These are phyloP conservation scores for Mallotus villosus DNA, from an alignment of 2,797 vertebrate species.

Conservation along the genomic window DNA sequence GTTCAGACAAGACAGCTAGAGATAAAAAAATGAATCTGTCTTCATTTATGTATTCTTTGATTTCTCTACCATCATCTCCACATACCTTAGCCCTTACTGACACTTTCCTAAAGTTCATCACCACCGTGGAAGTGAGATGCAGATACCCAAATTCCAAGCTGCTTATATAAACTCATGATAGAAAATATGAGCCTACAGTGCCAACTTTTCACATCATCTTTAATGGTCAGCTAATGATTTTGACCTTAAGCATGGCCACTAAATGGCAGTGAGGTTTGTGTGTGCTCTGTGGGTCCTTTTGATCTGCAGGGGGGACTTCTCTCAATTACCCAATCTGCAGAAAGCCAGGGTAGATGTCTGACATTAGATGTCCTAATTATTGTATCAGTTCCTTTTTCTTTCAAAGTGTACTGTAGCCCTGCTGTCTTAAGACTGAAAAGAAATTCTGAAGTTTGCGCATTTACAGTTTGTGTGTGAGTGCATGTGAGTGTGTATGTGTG, in stretches of 20 bases:
- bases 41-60: not conserved
- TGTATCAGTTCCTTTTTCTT: not conserved
- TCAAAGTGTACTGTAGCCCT: not conserved
- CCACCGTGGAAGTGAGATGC: not conserved
- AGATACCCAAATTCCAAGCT: slow-evolving; percentile 28
- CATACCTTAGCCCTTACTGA: not conserved
- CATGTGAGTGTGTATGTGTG: slow-evolving; percentile 18
- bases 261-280: not conserved
- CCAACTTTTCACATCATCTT: slow-evolving; percentile 64
- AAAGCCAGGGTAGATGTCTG: not conserved
- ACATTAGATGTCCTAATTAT: slow-evolving; percentile 12
- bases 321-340: not conserved
- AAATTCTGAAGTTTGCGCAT: not conserved
- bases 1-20: not conserved
- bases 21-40: not conserved
- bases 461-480: slow-evolving; percentile 17
- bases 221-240: slow-evolving; percentile 71
- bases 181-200: slow-evolving; percentile 51
- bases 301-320: slow-evolving; percentile 22
- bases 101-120: not conserved
- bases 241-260: slow-evolving; percentile 55
- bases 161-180: slow-evolving; percentile 68
- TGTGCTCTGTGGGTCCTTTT: not conserved
- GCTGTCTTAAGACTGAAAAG: not conserved
- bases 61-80: not conserved